Evolutionary conservation across 2,113 vertebrate species (phyloP).

Genomic region (Leucopsar rothschildi): DNA sequence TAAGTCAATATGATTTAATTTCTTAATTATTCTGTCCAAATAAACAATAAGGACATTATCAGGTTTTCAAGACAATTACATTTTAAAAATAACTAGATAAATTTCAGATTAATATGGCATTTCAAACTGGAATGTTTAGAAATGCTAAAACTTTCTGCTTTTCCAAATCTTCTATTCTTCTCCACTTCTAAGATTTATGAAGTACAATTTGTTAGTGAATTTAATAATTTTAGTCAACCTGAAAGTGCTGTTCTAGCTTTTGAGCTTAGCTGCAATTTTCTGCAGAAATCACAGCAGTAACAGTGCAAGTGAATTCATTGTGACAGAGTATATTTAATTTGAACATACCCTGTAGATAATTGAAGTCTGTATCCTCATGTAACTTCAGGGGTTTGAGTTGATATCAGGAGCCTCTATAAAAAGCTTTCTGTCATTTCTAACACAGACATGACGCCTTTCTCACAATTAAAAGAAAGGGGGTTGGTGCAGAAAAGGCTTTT

Average conservation of each 20-base stretch:
- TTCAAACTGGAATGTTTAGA: not conserved
- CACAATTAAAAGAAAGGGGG: not conserved
- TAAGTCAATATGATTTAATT: not conserved
- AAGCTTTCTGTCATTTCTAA: not conserved
- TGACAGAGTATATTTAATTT: not conserved
- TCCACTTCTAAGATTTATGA: not conserved
- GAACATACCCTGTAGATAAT: not conserved
- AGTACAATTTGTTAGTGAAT: not conserved
- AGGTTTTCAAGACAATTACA: not conserved
- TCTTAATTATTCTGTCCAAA: not conserved
- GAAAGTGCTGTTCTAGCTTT: not conserved
- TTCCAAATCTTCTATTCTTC: not conserved
- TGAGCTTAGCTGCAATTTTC: not conserved
- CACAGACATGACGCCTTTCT: not conserved
- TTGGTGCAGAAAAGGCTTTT: not conserved
- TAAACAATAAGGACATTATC: not conserved
- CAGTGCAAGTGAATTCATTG: not conserved
- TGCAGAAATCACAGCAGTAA: not conserved
- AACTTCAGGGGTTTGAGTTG: not conserved
- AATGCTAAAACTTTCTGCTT: not conserved
- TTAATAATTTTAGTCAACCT: not conserved
- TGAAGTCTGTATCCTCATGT: not conserved
- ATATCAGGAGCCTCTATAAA: not conserved
- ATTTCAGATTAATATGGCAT: not conserved
- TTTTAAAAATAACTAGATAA: not conserved